These are phyloP conservation scores for Thymelicus lineola DNA, from an alignment of 2,888 invertebrate species.

Conservation along the genomic window DNA sequence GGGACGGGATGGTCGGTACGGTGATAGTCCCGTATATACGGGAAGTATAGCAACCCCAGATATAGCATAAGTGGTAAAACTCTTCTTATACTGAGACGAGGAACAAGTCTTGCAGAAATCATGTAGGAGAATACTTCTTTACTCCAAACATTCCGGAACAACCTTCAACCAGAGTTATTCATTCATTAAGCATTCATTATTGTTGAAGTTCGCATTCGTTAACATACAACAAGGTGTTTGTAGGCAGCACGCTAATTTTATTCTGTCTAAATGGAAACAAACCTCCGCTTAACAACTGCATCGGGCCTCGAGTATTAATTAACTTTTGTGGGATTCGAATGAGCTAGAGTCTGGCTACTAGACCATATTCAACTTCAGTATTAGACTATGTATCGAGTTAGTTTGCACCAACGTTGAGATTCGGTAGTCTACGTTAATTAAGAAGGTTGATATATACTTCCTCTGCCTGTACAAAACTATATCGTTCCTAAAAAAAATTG, in stretches of 20 bases:
- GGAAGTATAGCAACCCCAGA: no score
- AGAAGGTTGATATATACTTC: background rate
- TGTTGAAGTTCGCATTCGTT: slow-evolving; percentile 7
- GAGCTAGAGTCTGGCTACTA: slow-evolving; percentile 49
- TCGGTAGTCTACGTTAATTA: background rate
- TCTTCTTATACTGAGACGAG: no score
- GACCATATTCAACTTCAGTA: slow-evolving; percentile 58
- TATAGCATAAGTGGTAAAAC: no score
- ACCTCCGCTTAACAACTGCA: slow-evolving; percentile 40
- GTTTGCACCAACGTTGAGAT: slow-evolving; percentile 38
- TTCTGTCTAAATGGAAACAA: slow-evolving; percentile 16
- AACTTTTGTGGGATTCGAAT: slow-evolving; percentile 62
- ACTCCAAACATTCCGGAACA: background rate
- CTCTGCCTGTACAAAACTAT: no score
- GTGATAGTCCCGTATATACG: no score
- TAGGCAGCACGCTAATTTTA: slow-evolving; percentile 7
- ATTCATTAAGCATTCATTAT: slow-evolving; percentile 1
- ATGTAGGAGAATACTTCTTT: no score
- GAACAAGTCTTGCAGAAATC: no score
- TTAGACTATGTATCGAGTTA: slow-evolving; percentile 61
- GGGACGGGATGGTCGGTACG: no score
- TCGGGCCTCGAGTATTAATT: slow-evolving; percentile 60
- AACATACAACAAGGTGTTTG: background rate
- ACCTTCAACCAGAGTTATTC: background rate
- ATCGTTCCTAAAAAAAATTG: no score